Conservation (phyloP, 2,113 vertebrate genomes). For the Brevimyrus niger region DNA sequence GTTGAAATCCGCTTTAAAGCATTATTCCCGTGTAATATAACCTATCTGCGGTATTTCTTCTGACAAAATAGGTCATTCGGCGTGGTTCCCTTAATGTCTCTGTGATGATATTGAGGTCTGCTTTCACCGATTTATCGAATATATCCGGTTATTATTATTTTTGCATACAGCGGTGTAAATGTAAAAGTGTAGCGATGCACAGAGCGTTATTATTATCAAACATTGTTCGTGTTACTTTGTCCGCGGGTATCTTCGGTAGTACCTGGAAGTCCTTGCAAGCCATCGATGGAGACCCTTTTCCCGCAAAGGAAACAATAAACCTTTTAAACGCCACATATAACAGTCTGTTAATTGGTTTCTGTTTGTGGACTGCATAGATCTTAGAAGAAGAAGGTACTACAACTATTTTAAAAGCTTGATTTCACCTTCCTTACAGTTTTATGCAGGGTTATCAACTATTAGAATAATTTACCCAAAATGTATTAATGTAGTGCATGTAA, state of each 20-base stretch:
- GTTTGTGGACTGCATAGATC: background rate
- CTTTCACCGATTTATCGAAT: constrained; percentile 10
- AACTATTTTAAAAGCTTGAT: background rate
- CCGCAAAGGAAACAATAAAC: background rate
- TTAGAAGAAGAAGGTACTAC: background rate
- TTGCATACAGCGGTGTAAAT: background rate
- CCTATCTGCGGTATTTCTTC: constrained; percentile 32
- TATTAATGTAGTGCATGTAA: background rate
- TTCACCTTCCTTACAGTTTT: background rate
- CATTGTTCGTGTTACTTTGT: background rate
- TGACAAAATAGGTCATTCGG: constrained; percentile 46
- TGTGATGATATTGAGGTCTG: background rate
- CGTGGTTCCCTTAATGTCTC: background rate
- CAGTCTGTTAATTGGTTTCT: background rate
- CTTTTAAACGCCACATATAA: background rate
- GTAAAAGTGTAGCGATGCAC: background rate
- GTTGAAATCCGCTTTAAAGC: background rate
- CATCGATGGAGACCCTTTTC: background rate
- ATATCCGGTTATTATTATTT: background rate
- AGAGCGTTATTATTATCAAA: background rate
- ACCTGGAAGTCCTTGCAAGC: background rate
- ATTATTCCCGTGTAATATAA: background rate
- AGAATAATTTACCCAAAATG: background rate
- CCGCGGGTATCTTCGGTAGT: background rate
- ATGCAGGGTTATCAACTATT: background rate